Evolutionary conservation across 2,797 vertebrate species (phyloP), one percentile per base, ranked within the genome.

Genomic region (Sebastes dallii): DNA sequence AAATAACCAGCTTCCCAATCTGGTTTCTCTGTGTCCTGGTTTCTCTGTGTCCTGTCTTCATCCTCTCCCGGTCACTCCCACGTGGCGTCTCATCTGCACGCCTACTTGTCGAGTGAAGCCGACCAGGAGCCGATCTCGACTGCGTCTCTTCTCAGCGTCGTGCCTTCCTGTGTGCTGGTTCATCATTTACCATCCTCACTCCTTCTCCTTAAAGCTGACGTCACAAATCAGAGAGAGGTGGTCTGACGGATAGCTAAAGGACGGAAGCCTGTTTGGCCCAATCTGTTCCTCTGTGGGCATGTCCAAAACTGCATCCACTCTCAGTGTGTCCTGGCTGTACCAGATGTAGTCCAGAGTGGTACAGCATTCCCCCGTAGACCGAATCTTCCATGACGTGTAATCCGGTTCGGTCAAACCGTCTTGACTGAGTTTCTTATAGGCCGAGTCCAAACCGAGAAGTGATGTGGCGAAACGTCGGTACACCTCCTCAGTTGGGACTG

Each of bases 341-440:
- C 99, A 99, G 89, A 99, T 97, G 78, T 99, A 99, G 94, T 99
- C 99, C 90, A 99, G 95, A 0, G 99, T 99, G 83, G 95, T 94
- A 36, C 97, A 94, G 92, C 96, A 96, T 86, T 99, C 99, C 16
- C 98, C 99, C 0, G 97, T 97, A 0, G 96, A 95, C 4, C 98
- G 96, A 83, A 99, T 98, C 95, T 99, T 99, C 99, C 99, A 99
- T 0, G 97, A 97, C 0, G 99, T 99, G 83, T 97, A 99, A 0
- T 96, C 94, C 0, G 99, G 99, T 82, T 99, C 99, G 0, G 96
- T 95, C 82, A 92, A 90, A 9, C 97, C 96, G 0, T 98, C 97
- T 0, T 93, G 84, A 68, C 98, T 99, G 80, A 99, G 96, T 75
- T 96, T 94, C 93, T 98, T 98, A 70, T 98, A 99, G 0, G 98